Evolutionary conservation across 2,888 invertebrate genomes (phyloP), one percentile per base, ranked within the genome.

Genomic region (Thymelicus sylvestris): DNA sequence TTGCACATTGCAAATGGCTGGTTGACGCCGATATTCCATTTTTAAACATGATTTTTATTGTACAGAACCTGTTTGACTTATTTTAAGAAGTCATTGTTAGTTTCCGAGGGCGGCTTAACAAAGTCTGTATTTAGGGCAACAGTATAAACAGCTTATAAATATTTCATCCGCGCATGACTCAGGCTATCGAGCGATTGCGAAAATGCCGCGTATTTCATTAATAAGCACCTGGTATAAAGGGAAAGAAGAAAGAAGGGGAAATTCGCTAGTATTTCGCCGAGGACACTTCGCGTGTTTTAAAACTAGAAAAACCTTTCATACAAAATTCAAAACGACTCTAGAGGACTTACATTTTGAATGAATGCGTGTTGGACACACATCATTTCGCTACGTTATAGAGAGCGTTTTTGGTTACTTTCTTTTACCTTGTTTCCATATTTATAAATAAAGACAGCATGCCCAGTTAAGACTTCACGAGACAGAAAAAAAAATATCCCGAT

Each of bases 111-210:
- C 41, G 15, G 39, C 10, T 61, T 15, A 39, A 41, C 41, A 39
- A n/a, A n/a, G n/a, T n/a, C 59, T 55, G 55, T 55, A 55, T 55
- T 55, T 8, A 31, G 7, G 47, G 66, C 59, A 67, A n/a, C 59
- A 19, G 48, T 60, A 67, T 60, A 38, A 63, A 66, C 50, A 61
- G 61, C 61, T 50, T 41, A 61, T 67, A 67, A 67, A 67, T 67
- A 52, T 61, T 67, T 67, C 61, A 61, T 61, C 19, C 66, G 39
- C 39, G 60, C 50, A 67, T 67, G 67, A 67, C 41, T 67, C 67
- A 61, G 31, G 24, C 13, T 61, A 61, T 61, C 60, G 60, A 52
- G 61, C 41, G 15, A 38, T 12, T 60, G 67, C 60, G 1, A 67
- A 67, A 67, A 65, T 39, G 52, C 64, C 15, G 39, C 15, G 39